These are phyloP conservation scores for Thermophis baileyi DNA, from an alignment of 2,113 vertebrate genomes.

Conservation along the genomic window DNA sequence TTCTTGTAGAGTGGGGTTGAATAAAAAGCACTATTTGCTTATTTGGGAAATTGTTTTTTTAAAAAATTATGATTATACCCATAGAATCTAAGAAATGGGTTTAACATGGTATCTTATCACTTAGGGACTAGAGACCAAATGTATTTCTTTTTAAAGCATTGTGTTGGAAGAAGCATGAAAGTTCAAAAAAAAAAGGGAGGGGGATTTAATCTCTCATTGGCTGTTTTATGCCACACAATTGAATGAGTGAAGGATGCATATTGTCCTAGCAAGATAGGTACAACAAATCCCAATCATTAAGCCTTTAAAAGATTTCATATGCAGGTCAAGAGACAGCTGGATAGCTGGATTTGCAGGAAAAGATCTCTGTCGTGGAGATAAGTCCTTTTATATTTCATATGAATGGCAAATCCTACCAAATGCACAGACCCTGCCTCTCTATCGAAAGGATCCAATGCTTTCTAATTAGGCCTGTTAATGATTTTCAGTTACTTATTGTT, in stretches of 20 bases:
- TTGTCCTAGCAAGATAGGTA: not conserved
- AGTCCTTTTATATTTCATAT: constrained; percentile 16
- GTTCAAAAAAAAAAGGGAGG: not conserved
- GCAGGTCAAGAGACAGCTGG: not conserved
- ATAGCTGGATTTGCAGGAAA: constrained; percentile 19
- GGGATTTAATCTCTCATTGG: not conserved
- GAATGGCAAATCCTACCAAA: constrained; percentile 26
- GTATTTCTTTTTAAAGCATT: not conserved
- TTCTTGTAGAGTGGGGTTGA: not conserved
- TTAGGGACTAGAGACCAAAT: not conserved
- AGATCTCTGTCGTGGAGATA: not conserved
- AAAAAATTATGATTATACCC: not conserved
- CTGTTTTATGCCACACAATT: not conserved
- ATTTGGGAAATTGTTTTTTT: not conserved
- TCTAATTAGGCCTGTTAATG: not conserved
- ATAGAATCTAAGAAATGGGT: not conserved
- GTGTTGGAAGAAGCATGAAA: not conserved
- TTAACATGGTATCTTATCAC: not conserved
- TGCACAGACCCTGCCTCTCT: not conserved
- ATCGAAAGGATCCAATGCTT: not conserved
- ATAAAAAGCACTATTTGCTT: not conserved
- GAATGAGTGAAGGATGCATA: not conserved
- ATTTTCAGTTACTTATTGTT: not conserved
- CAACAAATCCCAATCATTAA: not conserved
- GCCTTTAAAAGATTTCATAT: not conserved